Evolutionary conservation across 1,140 invertebrate species (phyloP).

Genomic region (Nixonia krombeini): DNA sequence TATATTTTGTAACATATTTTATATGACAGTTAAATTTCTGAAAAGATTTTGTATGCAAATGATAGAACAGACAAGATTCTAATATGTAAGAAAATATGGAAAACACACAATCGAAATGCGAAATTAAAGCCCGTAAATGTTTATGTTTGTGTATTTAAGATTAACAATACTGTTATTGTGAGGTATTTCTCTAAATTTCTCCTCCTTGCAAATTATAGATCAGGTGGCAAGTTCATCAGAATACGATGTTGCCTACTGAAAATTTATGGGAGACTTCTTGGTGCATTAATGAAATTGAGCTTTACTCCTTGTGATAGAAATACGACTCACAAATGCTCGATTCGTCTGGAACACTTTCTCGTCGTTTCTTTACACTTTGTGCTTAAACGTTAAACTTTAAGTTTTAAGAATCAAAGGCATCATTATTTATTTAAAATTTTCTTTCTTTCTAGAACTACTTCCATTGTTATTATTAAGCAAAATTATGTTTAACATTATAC

Average conservation of each 20-base stretch:
- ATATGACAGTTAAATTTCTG: too few relatives aligned
- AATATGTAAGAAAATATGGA: too few relatives aligned
- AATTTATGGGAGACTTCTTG: constrained; percentile 47
- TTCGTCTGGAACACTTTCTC: constrained; percentile 32
- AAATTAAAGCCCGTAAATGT: too few relatives aligned
- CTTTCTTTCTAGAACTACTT: constrained; percentile 30
- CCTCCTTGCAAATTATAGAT: constrained; percentile 24
- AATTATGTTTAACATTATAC: too few relatives aligned
- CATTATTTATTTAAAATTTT: constrained; percentile 41
- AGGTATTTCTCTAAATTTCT: too few relatives aligned
- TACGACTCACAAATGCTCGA: constrained; percentile 34
- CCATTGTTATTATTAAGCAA: constrained; percentile 33
- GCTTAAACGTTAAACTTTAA: constrained; percentile 41
- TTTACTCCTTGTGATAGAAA: constrained; percentile 37
- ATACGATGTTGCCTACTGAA: constrained; percentile 40
- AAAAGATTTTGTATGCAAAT: too few relatives aligned
- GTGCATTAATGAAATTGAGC: constrained; percentile 49
- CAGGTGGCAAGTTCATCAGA: constrained; percentile 42
- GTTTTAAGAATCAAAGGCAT: constrained; percentile 31
- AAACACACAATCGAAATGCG: too few relatives aligned
- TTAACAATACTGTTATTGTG: too few relatives aligned
- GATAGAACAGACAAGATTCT: too few relatives aligned
- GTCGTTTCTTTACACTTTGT: constrained; percentile 40
- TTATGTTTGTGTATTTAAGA: too few relatives aligned
- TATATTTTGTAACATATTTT: too few relatives aligned